Evolutionary conservation across 2,888 invertebrate species (phyloP).

Genomic region (Anorthoa munda): DNA sequence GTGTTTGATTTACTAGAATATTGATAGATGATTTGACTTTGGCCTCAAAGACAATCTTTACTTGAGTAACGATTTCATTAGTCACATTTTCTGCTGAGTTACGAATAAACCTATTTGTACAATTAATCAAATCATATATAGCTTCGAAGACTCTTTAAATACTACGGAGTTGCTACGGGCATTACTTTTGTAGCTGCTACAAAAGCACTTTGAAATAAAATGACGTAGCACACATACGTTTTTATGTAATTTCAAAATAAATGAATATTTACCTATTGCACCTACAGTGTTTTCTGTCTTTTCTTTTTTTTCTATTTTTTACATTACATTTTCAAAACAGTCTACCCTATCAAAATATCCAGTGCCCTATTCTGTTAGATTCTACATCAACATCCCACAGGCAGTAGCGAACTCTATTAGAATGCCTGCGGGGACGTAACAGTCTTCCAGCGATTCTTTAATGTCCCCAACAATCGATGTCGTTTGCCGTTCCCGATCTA

Average conservation of each 20-base stretch:
- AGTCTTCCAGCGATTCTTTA: slow-evolving; percentile 84
- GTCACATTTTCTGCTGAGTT: not conserved
- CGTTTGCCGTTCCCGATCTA: slow-evolving; percentile 74
- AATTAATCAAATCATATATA: too few species aligned
- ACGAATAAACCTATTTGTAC: not conserved
- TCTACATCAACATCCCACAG: slow-evolving; percentile 62
- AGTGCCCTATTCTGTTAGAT: slow-evolving; percentile 56
- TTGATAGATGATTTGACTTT: not conserved
- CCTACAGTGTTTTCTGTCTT: not conserved
- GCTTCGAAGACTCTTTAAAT: too few species aligned
- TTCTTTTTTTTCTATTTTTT: slow-evolving; percentile 37
- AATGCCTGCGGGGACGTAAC: slow-evolving; percentile 85
- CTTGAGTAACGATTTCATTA: not conserved
- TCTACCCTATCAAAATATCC: slow-evolving; percentile 26
- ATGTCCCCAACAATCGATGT: slow-evolving; percentile 77
- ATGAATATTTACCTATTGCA: too few species aligned
- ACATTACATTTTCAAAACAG: slow-evolving; percentile 43
- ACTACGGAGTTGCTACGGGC: not conserved
- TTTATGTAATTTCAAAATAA: too few species aligned
- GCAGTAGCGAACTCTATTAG: slow-evolving; percentile 80
- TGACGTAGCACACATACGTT: not conserved
- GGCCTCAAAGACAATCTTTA: not conserved
- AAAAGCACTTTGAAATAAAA: slow-evolving; percentile 1
- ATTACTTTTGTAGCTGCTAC: not conserved
- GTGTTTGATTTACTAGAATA: not conserved